phyloP scores from a whole-genome alignment of 2,797 vertebrate genomes.

The Sebastes glaucus region DNA sequence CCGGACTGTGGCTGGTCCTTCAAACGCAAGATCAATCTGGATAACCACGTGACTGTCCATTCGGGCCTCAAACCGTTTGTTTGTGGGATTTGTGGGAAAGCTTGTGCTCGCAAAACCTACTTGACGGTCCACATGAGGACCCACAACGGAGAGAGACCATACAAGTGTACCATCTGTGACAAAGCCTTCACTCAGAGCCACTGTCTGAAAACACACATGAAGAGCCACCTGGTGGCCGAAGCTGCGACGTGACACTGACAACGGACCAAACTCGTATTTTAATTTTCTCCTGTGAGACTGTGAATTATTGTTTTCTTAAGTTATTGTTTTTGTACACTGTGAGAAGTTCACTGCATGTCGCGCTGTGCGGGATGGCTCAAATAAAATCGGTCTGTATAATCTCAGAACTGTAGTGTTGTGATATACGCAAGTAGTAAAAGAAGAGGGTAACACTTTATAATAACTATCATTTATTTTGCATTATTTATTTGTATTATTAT shows the following conservation, averaged over 20 bases:
- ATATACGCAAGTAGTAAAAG: too few relatives aligned
- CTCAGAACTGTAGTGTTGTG: not conserved
- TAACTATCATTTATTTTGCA: too few relatives aligned
- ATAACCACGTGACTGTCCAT: constrained; percentile 58
- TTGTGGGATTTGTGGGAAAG: constrained; percentile 63
- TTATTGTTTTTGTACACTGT: not conserved
- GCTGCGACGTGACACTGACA: not conserved
- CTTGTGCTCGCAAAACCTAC: constrained; percentile 51
- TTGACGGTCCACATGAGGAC: constrained; percentile 71
- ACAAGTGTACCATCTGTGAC: constrained; percentile 56
- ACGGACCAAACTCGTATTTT: too few relatives aligned
- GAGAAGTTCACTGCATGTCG: not conserved
- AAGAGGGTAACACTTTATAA: too few relatives aligned
- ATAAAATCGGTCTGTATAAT: not conserved
- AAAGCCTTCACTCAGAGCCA: constrained; percentile 70
- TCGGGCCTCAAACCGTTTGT: constrained; percentile 50
- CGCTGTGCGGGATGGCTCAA: too few relatives aligned
- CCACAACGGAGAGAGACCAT: constrained; percentile 69
- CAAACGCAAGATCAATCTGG: constrained; percentile 58
- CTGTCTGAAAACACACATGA: constrained; percentile 70
- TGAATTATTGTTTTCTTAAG: not conserved
- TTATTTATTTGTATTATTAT: too few relatives aligned
- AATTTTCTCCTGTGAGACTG: not conserved
- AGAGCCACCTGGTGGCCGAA: constrained; percentile 34
- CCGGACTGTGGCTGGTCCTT: constrained; percentile 61